Conservation (phyloP, 2,113 vertebrate genomes). For the Puffinus mauretanicus region DNA sequence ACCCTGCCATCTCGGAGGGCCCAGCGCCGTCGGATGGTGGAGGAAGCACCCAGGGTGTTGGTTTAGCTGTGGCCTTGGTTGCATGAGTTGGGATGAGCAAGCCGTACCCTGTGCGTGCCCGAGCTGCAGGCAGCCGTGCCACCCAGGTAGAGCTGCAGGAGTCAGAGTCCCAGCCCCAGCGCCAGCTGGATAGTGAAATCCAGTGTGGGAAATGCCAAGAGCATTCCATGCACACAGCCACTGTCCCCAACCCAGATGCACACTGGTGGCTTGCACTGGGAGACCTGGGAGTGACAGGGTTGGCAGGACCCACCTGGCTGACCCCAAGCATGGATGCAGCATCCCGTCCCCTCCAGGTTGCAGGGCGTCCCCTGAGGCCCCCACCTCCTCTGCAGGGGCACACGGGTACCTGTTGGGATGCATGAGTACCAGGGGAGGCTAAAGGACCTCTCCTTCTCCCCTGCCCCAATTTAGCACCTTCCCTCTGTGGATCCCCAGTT, state of each 20-base stretch:
- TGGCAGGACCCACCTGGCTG: background rate
- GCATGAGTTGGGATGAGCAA: background rate
- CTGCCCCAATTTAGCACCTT: background rate
- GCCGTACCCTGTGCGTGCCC: rapidly evolving
- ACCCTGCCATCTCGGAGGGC: background rate
- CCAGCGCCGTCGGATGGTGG: rapidly evolving
- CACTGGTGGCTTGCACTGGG: background rate
- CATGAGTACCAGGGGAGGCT: background rate
- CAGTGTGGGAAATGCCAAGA: background rate
- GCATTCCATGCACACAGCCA: background rate
- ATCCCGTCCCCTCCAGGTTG: background rate
- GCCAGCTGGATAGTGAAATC: background rate
- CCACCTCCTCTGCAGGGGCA: background rate
- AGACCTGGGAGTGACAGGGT: background rate
- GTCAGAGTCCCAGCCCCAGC: background rate
- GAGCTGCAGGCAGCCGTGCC: background rate
- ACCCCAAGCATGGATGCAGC: background rate
- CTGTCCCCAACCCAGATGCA: background rate
- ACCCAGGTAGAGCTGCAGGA: background rate
- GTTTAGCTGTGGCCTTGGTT: background rate
- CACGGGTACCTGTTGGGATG: background rate
- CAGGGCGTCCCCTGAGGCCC: background rate
- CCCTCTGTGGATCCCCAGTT: background rate
- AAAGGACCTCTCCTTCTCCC: background rate
- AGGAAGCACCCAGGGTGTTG: background rate